Base-by-base conservation (phyloP, 1,140 invertebrate genomes). In the Monomorium pharaonis region DNA sequence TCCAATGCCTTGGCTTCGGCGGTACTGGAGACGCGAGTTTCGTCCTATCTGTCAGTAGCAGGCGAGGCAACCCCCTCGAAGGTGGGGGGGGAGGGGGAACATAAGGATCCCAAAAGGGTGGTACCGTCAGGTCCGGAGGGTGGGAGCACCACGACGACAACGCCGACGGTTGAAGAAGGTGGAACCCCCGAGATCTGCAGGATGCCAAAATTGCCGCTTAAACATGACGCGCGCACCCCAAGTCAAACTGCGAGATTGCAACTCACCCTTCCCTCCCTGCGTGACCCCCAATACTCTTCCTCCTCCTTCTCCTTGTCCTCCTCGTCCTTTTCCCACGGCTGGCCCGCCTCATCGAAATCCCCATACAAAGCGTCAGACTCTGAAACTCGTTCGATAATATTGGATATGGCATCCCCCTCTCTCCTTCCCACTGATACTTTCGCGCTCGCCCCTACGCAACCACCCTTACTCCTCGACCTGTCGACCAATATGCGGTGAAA, bases 41-140 rank as follows among this genome's bases (percentile, higher is more conserved):
- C 62, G 88, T 89, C 81, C 89, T 90, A 90, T 89, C 89, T 90
- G 89, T 90, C 89, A 90, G 86, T 42, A 86, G 76, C 89, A 90
- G 89, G 65, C 88, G 69, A 85, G 51, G 81, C 86, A 58, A 83
- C 75, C 88, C 86, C 56, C 37, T 37, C 51, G 63, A 27, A 56
- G n/a, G n/a, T n/a, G n/a, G n/a, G n/a, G n/a, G 67, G 75, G 56
- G 47, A 62, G 65, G 49, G 76, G 76, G 75, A 70, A 72, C 86
- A 85, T 87, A 89, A 90, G 89, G 75, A 90, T 84, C 80, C 63
- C 60, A 58, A 85, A 90, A 89, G 89, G 88, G 85, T 90, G 88
- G 85, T 30, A 74, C 85, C 51, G 49, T 47, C 27, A 76, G n/a
- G 16, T 56, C 18, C 54, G 72, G 51, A 27, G 33, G 27, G 44